Evolutionary conservation across 2,888 invertebrate genomes (phyloP), one percentile per base, ranked within the genome.

Genomic region (Napeogenes sylphis): DNA sequence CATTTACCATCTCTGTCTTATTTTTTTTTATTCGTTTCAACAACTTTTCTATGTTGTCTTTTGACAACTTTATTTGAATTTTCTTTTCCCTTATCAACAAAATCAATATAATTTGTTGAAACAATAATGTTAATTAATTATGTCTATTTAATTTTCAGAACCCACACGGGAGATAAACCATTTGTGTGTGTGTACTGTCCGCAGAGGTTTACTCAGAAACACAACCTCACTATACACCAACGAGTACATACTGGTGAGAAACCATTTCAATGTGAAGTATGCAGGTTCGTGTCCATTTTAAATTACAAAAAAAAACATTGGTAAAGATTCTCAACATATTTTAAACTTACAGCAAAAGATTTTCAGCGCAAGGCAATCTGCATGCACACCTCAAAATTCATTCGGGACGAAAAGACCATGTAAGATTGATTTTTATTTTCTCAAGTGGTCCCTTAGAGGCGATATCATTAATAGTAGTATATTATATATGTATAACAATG

Each of bases 381-480:
- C 92, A 92, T 68, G 92, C 92, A 2, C 93, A 93, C 75, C 84
- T 92, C n/a, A 93, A 93, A 79, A 93, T 93, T 45, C 93, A 93
- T 64, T 87, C 90, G 0, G 93, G 93, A 0, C 91, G 93, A 70
- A 89, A 91, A 56, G 93, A 93, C 81, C 92, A 93, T 77, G 91
- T 91, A 76, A 81, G 85, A 75, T 35, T 35, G 42, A n/a, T 38
- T 38, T 38, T 3, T 38, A 2, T 5, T 21, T 21, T 21, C 21
- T 21, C 21, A 21, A 21, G 21, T 21, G 21, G 21, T 21, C 21
- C 21, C 21, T 21, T 21, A 21, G 21, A 21, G 21, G 1, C 21
- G 21, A 21, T 21, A 21, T 21, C 21, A 21, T 21, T 21, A 21
- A 21, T 21, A 21, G 21, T 21, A 21, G 21, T 21, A 21, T 21